Conservation (phyloP, 2,113 vertebrate genomes). For the Psilopsiagon aymara region DNA sequence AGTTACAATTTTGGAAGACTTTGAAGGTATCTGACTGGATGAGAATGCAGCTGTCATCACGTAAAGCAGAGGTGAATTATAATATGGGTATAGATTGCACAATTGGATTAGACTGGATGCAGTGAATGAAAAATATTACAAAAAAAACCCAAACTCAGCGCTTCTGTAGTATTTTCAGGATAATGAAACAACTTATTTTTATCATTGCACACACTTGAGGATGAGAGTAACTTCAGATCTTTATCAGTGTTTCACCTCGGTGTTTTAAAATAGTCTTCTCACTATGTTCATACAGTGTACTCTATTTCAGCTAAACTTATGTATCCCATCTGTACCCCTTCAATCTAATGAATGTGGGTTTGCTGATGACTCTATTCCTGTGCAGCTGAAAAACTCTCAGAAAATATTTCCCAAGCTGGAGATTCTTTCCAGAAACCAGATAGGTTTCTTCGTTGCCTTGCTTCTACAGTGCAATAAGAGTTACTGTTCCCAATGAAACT, state of each 20-base stretch:
- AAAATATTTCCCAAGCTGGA: conserved; percentile 53
- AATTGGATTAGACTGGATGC: neutral
- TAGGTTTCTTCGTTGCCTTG: conserved; percentile 41
- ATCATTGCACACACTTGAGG: neutral
- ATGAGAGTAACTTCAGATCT: neutral
- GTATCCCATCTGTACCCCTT: conserved; percentile 60
- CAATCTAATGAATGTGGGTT: conserved; percentile 28
- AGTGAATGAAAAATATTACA: neutral
- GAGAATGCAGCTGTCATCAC: neutral
- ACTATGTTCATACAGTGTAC: neutral
- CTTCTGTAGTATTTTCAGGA: neutral
- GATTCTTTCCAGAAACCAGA: conserved; percentile 54
- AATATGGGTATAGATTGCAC: neutral
- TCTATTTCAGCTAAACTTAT: neutral
- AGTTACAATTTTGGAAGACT: neutral
- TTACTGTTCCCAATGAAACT: conserved; percentile 31
- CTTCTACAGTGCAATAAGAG: neutral
- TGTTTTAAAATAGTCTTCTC: neutral
- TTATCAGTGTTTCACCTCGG: neutral
- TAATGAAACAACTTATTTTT: neutral
- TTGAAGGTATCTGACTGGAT: neutral
- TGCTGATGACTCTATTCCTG: conserved; percentile 61
- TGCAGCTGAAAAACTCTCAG: conserved; percentile 60
- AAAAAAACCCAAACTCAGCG: neutral
- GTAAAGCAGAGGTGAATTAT: neutral